Evolutionary conservation across 2,888 invertebrate species (phyloP), one percentile per base, ranked within the genome.

Genomic region (Drosophila monieri): DNA sequence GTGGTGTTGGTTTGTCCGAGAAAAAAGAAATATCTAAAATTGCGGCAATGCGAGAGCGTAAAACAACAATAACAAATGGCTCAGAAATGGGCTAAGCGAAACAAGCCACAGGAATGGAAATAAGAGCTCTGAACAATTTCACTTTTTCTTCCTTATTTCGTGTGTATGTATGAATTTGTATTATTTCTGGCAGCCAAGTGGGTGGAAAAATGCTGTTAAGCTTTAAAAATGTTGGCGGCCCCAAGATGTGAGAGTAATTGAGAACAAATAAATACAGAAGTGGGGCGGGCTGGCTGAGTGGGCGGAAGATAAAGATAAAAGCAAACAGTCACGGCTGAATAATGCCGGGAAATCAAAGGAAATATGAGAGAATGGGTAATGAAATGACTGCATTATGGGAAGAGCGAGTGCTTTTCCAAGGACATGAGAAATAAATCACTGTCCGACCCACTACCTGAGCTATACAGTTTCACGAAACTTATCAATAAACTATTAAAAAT

Each of bases 11-110:
- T 47, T 51, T 49, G 43, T 27, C 60, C 66, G 71, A 60, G 59
- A 56, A 55, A 55, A 53, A 49, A 68, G 60, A 76, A 84, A 78
- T 76, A 78, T 78, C 78, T 74, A 80, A 70, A 87, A 81, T 66
- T 74, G 87, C 67, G 59, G 49, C 71, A 62, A 56, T 62, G 39
- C 49, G 62, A 61, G 46, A 69, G 71, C 51, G 54, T 69, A 61
- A 46, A 57, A 41, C 70, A 84, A 78, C 85, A 74, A 80, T 80
- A 80, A 86, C 76, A 76, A 86, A 86, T 73, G 76, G 75, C 57
- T 70, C 78, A 71, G 68, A 76, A 87, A 73, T 72, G 64, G 67
- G 66, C 68, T 80, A 77, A 71, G 39, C 52, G 59, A 68, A 69
- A 55, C 47, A 56, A 62, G 70, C 60, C 68, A 70, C 55, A 64